Evolutionary conservation across 2,888 invertebrate species (phyloP), one percentile per base, ranked within the genome.

Genomic region (Macaria notata): DNA sequence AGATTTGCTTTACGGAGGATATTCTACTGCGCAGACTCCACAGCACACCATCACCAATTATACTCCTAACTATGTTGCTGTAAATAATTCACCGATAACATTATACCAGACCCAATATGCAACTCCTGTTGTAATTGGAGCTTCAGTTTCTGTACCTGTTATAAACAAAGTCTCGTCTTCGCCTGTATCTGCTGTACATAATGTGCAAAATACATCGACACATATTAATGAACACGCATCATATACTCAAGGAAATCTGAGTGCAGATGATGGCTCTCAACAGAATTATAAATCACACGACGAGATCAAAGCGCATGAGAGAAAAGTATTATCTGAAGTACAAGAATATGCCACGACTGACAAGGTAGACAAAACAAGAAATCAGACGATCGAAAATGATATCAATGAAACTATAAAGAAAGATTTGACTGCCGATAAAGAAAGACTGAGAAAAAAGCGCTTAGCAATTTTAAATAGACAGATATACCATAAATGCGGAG

Each of bases 381-480:
- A 0, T 41, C 56, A 47, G 36, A 62, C 57, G 38, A 52, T 29
- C 31, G 61, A 56, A 29, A 55, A 51, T 43, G 56, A 55, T 5
- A 31, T 51, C 30, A 70, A 65, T 51, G 31, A 36, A 3, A 51
- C 44, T 52, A 33, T 38, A 3, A 55, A 50, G 7, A 59, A 45
- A 29, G 45, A 51, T 36, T 8, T 49, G 6, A 33, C 45, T 43
- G 46, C 66, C 46, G 72, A 76, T 36, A 62, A 68, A 31, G 79
- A 83, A 62, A 76, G 84, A 66, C 51, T 88, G 31, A 71, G 69
- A 57, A 74, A 67, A 33, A 89, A 89, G 71, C 78, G 88, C 3
- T 62, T 79, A 49, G 76, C 78, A 42, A 77, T 90, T 64, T 59
- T 86, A 29, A 84, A 84, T 65, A 79, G 87, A 64, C 69, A 79